These are phyloP conservation scores for Tenebrio molitor DNA, from an alignment of 1,140 invertebrate species.

Conservation along the genomic window DNA sequence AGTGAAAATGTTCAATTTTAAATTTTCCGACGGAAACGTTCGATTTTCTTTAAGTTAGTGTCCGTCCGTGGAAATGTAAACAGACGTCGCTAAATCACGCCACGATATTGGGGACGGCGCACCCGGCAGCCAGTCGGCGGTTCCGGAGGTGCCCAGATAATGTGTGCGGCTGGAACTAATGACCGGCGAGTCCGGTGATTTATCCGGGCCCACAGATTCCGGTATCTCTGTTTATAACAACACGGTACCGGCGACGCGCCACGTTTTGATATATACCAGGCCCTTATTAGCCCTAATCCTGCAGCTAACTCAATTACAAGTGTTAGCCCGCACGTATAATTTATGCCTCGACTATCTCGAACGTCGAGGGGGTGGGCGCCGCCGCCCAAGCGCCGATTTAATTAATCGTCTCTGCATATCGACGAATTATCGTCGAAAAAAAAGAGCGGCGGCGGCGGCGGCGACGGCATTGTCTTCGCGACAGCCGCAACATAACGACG, in stretches of 20 bases:
- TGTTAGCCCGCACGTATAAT: slow-evolving; percentile 54
- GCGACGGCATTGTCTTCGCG: slow-evolving; percentile 1
- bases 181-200: slow-evolving; percentile 65
- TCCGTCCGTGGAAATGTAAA: slow-evolving; percentile 37
- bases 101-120: slow-evolving; percentile 34
- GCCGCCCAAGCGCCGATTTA: slow-evolving; percentile 11
- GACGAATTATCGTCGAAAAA: slow-evolving; percentile 1
- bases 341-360: slow-evolving; percentile 48
- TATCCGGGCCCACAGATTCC: slow-evolving; percentile 63
- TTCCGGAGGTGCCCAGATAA: slow-evolving; percentile 64
- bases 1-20: too few relatives aligned
- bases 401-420: slow-evolving; percentile 15
- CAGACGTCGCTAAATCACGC: slow-evolving; percentile 26
- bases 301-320: slow-evolving; percentile 62
- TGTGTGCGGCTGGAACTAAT: slow-evolving; percentile 65
- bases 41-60: too few relatives aligned
- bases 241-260: slow-evolving; percentile 52
- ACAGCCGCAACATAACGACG: slow-evolving; percentile 7
- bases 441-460: background rate
- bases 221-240: slow-evolving; percentile 63
- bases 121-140: slow-evolving; percentile 44
- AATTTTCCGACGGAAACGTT: too few relatives aligned
- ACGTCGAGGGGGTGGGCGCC: too few relatives aligned
- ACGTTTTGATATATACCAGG: slow-evolving; percentile 63
- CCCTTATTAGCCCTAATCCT: slow-evolving; percentile 62